Evolutionary conservation across 2,888 invertebrate genomes (phyloP), one percentile per base, ranked within the genome.

Genomic region (Thysanoteuthis rhombus): DNA sequence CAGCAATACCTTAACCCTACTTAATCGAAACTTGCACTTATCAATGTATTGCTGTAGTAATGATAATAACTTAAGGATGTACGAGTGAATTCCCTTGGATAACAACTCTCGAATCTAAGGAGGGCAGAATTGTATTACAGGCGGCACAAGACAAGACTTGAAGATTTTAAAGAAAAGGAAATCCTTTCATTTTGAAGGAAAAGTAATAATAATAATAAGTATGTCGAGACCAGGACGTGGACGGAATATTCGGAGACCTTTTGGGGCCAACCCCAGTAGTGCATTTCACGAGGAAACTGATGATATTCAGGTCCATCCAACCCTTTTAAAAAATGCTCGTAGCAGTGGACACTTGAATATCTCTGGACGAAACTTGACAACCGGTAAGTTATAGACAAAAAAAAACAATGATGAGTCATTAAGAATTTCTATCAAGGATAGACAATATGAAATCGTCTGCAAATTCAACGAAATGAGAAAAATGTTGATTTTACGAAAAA

Each of bases 281-380:
- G 91, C 91, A 40, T 92, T 92, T 32, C 91, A 92, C 42, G 91
- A 92, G 40, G 40, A 40, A n/a, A 92, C 40, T 32, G 91, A 92
- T n/a, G 91, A 92, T 45, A 12, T n/a, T 5, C 19, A 40, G 16
- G 95, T 96, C 19, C 96, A 95, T 94, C 97, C 97, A 94, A 98
- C 98, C 93, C 97, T 98, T 95, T 97, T 99, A 94, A 98, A 98
- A 97, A 98, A 98, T 95, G 98, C 98, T 8, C 98, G 98, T 96
- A 98, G 98, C 96, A 98, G 98, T 94, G 99, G 99, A 39, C 98
- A 98, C 95, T 97, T 99, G 90, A 98, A 98, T 97, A 97, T 99
- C 95, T 98, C 98, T 94, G 98, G 98, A 95, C 98, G 99, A 98
- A 96, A 95, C n/a, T 94, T 97, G 42, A 94, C 95, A n/a, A 94